Percentiles rank a stretch among this genome's conserved stretches.
Evolutionary conservation across 2,797 vertebrate genomes (phyloP).

Genomic region (Anolis apletophallus): DNA sequence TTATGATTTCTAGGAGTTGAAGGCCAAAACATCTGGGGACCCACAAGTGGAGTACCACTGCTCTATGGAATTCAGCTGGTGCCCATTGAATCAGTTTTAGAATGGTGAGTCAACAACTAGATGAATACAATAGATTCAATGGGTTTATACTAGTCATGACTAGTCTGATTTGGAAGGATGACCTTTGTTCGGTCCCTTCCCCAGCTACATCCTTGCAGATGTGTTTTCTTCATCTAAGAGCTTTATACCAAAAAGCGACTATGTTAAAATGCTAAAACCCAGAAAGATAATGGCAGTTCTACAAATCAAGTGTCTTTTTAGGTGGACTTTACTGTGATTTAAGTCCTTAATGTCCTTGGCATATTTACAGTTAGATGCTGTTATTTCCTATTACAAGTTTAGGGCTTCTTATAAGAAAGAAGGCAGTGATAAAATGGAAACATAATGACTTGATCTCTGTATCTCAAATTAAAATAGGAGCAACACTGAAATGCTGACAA

Average conservation of each 20-base stretch:
- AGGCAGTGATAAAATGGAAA: not conserved
- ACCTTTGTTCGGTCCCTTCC: too few relatives aligned
- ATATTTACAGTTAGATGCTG: not conserved
- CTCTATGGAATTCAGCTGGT: too few relatives aligned
- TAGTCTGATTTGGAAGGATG: too few relatives aligned
- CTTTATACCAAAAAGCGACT: not conserved
- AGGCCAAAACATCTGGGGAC: too few relatives aligned
- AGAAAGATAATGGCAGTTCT: not conserved
- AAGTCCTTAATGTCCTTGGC: not conserved
- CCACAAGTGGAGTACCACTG: too few relatives aligned
- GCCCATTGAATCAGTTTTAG: too few relatives aligned
- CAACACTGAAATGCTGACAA: not conserved
- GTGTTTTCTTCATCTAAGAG: not conserved
- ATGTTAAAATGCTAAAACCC: not conserved
- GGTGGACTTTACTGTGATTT: not conserved
- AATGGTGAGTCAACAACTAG: too few relatives aligned
- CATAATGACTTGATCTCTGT: not conserved
- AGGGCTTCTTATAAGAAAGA: not conserved
- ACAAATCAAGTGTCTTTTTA: not conserved
- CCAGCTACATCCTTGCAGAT: not conserved
- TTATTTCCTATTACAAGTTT: not conserved
- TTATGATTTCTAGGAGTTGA: too few relatives aligned
- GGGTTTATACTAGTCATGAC: too few relatives aligned
- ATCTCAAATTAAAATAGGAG: conserved; percentile 10
- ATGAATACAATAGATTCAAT: too few relatives aligned